These are phyloP conservation scores for Eupithecia exiguata DNA, from an alignment of 2,888 invertebrate genomes.

Conservation along the genomic window DNA sequence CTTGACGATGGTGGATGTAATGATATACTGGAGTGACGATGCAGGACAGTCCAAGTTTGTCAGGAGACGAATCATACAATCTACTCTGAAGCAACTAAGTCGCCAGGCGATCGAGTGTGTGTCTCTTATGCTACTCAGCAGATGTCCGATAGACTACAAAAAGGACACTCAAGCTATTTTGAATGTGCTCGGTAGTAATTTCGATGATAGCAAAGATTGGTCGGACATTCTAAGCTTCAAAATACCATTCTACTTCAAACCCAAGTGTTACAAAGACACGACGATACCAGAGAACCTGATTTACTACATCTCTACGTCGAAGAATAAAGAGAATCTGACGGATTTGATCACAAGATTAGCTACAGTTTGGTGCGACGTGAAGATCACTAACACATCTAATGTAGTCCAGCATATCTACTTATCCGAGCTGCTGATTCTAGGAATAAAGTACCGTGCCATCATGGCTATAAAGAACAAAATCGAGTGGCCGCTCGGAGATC, in stretches of 20 bases:
- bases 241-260: slow-evolving; percentile 69
- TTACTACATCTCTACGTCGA: slow-evolving; percentile 82
- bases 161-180: slow-evolving; percentile 69
- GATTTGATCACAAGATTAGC: slow-evolving; percentile 83
- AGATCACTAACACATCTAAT: slow-evolving; percentile 84
- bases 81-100: slow-evolving; percentile 82
- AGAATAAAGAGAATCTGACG: slow-evolving; percentile 57
- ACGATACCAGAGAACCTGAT: slow-evolving; percentile 84
- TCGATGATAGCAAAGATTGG: slow-evolving; percentile 85
- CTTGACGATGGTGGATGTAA: slow-evolving; percentile 78
- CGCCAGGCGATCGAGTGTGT: slow-evolving; percentile 84
- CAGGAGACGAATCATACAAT: slow-evolving; percentile 75
- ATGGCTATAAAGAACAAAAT: slow-evolving; percentile 58
- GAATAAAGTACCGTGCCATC: slow-evolving; percentile 77
- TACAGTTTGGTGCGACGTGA: slow-evolving; percentile 87
- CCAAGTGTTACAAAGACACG: slow-evolving; percentile 84
- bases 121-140: slow-evolving; percentile 82
- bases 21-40: slow-evolving; percentile 79
- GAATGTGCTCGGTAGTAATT: slow-evolving; percentile 78
- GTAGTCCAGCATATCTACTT: slow-evolving; percentile 88
- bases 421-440: slow-evolving; percentile 86
- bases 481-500: slow-evolving; percentile 60
- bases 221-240: slow-evolving; percentile 83
- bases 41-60: slow-evolving; percentile 57
- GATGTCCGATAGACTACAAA: slow-evolving; percentile 73